Evolutionary conservation across 1,140 invertebrate genomes (phyloP).

Genomic region (Calephelis nemesis): DNA sequence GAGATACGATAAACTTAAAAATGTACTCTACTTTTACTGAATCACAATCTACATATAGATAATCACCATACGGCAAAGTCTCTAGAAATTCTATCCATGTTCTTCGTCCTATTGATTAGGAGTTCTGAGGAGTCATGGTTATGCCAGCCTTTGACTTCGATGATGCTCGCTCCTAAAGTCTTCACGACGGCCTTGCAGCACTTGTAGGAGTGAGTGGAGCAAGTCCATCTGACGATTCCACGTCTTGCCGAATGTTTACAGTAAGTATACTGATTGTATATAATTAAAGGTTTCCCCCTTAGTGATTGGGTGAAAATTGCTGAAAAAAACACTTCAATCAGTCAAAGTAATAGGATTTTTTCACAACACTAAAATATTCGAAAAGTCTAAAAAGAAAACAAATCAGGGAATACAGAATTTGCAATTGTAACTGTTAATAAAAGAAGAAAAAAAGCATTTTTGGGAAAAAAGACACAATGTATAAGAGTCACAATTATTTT

Average conservation of each 20-base stretch:
- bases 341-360: too few species aligned
- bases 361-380: too few species aligned
- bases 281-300: conserved; percentile 61
- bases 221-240: conserved; percentile 57
- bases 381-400: too few species aligned
- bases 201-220: conserved; percentile 67
- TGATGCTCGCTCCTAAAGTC: conserved; percentile 47
- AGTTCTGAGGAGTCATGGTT: conserved; percentile 62
- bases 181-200: conserved; percentile 66
- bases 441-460: too few species aligned
- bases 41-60: neutral
- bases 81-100: neutral
- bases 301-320: conserved; percentile 48
- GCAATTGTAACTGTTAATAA: too few species aligned
- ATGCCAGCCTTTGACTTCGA: conserved; percentile 56
- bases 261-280: conserved; percentile 59
- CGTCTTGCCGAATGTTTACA: conserved; percentile 56
- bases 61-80: conserved; percentile 2
- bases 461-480: too few species aligned
- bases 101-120: conserved; percentile 43
- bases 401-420: too few species aligned
- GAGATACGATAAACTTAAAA: too few species aligned
- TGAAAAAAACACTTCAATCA: neutral
- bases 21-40: neutral
- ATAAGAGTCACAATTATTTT: too few species aligned